A percentile compares a stretch with the other conserved stretches of the same genome.
phyloP scores from a whole-genome alignment of 1,140 invertebrate genomes.

The Bombus soroeensis region DNA sequence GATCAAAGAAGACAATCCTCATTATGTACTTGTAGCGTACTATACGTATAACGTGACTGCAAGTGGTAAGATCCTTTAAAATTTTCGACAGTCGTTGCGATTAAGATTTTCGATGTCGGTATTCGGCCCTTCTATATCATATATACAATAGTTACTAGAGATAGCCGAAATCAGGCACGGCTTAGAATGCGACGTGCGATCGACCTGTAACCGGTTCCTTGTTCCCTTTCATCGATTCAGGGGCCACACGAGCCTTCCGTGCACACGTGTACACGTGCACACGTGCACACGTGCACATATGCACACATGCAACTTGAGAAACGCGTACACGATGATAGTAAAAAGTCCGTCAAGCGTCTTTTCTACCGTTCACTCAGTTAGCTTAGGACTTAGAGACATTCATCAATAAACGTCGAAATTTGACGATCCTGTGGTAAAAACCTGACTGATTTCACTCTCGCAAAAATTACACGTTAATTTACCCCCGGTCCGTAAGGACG shows the following conservation, averaged over 20 bases:
- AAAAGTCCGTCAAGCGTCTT: conserved; percentile 30
- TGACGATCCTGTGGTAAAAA: neutral
- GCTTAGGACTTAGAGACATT: neutral
- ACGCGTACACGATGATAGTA: conserved; percentile 49
- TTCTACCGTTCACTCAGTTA: conserved; percentile 27
- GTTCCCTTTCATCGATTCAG: conserved; percentile 71
- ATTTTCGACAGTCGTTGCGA: no score
- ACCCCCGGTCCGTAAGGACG: no score
- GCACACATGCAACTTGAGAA: conserved; percentile 50
- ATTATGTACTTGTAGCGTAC: no score
- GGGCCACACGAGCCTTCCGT: conserved; percentile 60
- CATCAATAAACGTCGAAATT: conserved; percentile 29
- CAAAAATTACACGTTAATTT: neutral
- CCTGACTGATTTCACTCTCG: neutral
- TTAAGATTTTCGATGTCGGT: neutral
- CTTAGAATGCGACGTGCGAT: conserved; percentile 67
- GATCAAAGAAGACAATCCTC: no score
- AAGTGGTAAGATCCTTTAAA: no score
- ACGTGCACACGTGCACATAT: neutral
- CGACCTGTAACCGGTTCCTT: conserved; percentile 72
- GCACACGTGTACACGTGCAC: conserved; percentile 59
- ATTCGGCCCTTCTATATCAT: neutral
- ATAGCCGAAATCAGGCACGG: conserved; percentile 57
- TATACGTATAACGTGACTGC: no score
- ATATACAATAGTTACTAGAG: conserved; percentile 17